phyloP scores from a whole-genome alignment of 2,113 vertebrate species.

The Chinchilla lanigera region DNA sequence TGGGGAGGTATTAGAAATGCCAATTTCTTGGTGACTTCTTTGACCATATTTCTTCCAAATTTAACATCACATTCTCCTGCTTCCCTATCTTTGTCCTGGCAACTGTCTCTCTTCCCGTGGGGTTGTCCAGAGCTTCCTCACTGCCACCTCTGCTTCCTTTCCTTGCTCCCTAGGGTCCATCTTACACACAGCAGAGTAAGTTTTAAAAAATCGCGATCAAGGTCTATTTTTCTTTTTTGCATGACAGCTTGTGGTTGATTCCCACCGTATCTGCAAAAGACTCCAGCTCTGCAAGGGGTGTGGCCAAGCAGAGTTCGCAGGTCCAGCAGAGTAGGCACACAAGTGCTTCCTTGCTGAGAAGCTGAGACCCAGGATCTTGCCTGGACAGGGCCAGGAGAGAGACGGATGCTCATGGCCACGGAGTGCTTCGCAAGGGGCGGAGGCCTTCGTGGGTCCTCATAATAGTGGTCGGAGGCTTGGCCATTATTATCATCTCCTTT shows the following conservation, averaged over 20 bases:
- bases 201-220: neutral
- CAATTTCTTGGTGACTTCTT: neutral
- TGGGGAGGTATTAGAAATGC: neutral
- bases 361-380: neutral
- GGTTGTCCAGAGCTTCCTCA: neutral
- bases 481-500: neutral
- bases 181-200: neutral
- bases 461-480: neutral
- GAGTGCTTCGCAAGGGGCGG: rapidly evolving
- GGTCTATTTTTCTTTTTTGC: neutral
- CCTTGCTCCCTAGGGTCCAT: neutral
- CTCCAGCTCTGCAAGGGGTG: neutral
- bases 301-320: neutral
- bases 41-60: neutral
- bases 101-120: no score
- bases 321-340: neutral
- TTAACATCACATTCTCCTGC: neutral
- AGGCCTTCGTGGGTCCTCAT: neutral
- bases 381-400: neutral
- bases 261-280: neutral
- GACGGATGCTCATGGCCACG: rapidly evolving
- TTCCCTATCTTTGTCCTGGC: neutral
- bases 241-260: neutral
- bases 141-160: neutral
- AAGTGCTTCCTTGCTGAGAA: neutral